A percentile compares a stretch with the other conserved stretches of the same genome.
Evolutionary conservation across 1,140 invertebrate genomes (phyloP).

Genomic region (Leptopilina clavipes): DNA sequence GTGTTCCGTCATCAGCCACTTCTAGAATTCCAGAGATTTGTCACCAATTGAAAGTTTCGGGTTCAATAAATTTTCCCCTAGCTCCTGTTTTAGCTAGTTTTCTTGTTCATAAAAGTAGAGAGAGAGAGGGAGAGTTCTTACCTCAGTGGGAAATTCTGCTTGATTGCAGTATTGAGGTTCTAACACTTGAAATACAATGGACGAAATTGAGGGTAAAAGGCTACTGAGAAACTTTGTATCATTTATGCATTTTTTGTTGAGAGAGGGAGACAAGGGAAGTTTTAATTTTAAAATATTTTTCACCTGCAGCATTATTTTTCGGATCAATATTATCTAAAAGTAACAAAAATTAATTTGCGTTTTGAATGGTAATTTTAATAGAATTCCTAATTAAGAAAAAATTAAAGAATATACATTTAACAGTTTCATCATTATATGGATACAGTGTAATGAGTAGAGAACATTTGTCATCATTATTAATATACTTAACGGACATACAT

Average conservation of each 20-base stretch:
- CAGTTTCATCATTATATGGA: conserved; percentile 27
- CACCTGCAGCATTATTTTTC: too few relatives aligned
- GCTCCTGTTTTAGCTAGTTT: too few relatives aligned
- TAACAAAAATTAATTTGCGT: background rate
- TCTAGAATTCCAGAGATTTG: too few relatives aligned
- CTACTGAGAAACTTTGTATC: background rate
- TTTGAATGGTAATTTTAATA: background rate
- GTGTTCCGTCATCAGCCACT: too few relatives aligned
- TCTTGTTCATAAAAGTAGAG: background rate
- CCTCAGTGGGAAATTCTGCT: conserved; percentile 40
- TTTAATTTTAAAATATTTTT: background rate
- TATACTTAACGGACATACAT: background rate
- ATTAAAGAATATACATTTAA: too few relatives aligned
- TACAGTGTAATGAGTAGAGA: conserved; percentile 32
- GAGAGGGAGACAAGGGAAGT: too few relatives aligned
- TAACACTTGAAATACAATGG: conserved; percentile 37
- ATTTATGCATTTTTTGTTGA: background rate
- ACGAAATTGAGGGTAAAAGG: conserved; percentile 30
- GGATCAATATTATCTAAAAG: too few relatives aligned
- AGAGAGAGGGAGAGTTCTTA: conserved; percentile 39
- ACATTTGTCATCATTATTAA: background rate
- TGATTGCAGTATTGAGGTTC: conserved; percentile 56
- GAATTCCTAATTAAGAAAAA: conserved; percentile 32
- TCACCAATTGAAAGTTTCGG: background rate
- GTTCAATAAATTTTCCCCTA: too few relatives aligned